Evolutionary conservation across 2,113 vertebrate genomes (phyloP).

Genomic region (Tichodroma muraria): DNA sequence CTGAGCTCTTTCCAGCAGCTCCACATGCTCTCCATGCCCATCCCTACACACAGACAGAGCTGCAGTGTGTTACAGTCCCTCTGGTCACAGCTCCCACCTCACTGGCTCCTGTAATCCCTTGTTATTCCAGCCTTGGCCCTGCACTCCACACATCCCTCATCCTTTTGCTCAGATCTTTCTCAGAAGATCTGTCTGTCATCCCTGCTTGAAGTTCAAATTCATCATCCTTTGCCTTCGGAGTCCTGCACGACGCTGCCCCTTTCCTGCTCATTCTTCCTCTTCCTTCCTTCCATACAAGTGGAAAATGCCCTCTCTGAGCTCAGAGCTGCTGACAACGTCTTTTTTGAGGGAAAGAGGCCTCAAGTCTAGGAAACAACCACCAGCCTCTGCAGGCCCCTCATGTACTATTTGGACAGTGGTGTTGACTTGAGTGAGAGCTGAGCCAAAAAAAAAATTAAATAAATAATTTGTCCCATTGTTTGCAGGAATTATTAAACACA

Average conservation of each 20-base stretch:
- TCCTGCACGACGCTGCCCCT: not conserved
- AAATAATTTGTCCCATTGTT: slow-evolving; percentile 32
- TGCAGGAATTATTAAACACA: not conserved
- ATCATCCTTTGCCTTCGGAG: not conserved
- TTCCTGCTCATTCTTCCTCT: slow-evolving; percentile 56
- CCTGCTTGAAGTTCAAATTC: not conserved
- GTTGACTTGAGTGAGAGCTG: not conserved
- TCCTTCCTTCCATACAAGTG: slow-evolving; percentile 56
- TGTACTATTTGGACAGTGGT: not conserved
- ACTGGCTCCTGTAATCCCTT: not conserved
- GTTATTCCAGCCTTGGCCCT: rapidly evolving
- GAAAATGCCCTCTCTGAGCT: slow-evolving; percentile 10
- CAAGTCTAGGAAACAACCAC: slow-evolving; percentile 22
- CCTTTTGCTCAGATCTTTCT: not conserved
- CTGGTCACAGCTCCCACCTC: not conserved
- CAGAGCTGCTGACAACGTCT: not conserved
- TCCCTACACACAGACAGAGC: not conserved
- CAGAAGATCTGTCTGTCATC: not conserved
- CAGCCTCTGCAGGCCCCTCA: slow-evolving; percentile 23
- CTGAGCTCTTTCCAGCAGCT: not conserved
- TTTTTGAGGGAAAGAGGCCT: slow-evolving; percentile 18
- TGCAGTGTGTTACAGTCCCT: not conserved
- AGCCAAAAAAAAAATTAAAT: not conserved
- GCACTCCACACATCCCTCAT: not conserved
- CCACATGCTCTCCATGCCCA: not conserved